A percentile compares a stretch with the other conserved stretches of the same genome.
phyloP scores from a whole-genome alignment of 2,113 vertebrate genomes.

The Chamaetylas fuelleborni region DNA sequence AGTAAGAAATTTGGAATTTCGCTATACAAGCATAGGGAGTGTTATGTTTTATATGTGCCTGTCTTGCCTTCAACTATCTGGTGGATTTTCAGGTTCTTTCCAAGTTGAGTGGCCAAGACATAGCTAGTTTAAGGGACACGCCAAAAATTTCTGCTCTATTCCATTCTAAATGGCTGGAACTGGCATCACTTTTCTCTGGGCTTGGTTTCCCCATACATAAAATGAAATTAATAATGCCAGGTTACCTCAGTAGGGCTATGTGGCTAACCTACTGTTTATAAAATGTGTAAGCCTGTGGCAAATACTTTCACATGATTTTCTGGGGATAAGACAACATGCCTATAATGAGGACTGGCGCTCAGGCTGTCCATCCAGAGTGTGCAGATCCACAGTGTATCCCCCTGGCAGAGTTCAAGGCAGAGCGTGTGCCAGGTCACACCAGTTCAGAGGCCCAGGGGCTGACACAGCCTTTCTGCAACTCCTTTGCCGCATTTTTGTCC shows the following conservation, averaged over 20 bases:
- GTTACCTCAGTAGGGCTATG: background rate
- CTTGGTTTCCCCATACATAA: background rate
- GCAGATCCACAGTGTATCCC: background rate
- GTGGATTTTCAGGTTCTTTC: background rate
- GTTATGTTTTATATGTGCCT: background rate
- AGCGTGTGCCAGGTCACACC: accelerated
- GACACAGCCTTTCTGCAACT: background rate
- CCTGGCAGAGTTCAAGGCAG: background rate
- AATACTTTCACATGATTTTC: background rate
- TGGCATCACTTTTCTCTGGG: background rate
- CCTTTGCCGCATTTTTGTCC: background rate
- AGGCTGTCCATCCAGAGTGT: accelerated
- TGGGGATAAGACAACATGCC: background rate
- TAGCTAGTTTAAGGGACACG: background rate
- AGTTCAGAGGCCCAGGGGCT: background rate
- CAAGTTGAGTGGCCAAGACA: background rate
- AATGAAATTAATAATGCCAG: background rate
- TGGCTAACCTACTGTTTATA: background rate
- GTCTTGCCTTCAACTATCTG: background rate
- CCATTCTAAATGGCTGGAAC: background rate
- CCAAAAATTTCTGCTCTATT: background rate
- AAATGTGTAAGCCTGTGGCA: background rate
- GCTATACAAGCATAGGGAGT: background rate
- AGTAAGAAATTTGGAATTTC: background rate
- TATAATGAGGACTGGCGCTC: background rate